These are phyloP conservation scores for Heliocidaris erythrogramma DNA, from an alignment of 35 echinoderm and acorn worm species.

Conservation along the genomic window DNA sequence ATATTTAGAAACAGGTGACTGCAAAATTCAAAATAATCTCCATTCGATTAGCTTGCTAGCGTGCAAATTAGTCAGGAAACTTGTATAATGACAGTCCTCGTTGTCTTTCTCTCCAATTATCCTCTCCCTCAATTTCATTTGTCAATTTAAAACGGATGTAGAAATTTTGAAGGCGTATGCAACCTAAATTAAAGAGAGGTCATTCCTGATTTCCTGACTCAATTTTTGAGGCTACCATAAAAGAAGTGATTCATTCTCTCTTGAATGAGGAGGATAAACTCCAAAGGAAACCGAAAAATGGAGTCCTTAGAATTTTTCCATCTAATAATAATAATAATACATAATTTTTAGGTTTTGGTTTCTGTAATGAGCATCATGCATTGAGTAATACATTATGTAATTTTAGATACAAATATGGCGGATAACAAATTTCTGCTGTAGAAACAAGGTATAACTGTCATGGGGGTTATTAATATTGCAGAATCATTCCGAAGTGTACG, in stretches of 20 bases:
- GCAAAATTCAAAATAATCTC: neutral
- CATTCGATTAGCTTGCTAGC: neutral
- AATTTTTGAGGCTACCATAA: neutral
- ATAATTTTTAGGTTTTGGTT: too few species aligned
- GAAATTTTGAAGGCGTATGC: neutral
- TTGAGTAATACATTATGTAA: too few species aligned
- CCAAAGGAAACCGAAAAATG: neutral
- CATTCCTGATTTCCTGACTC: neutral
- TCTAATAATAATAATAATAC: too few species aligned
- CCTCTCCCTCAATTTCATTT: neutral
- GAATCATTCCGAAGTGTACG: too few species aligned
- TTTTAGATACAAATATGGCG: too few species aligned
- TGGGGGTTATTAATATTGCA: too few species aligned
- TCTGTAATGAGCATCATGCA: too few species aligned
- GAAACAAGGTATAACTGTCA: too few species aligned
- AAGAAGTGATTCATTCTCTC: neutral
- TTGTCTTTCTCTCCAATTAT: neutral
- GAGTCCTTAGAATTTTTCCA: too few species aligned
- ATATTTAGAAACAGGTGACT: neutral
- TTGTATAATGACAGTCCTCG: neutral
- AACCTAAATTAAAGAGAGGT: neutral
- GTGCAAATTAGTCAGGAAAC: neutral
- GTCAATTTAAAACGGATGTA: neutral
- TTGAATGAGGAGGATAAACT: neutral
- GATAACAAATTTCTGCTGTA: too few species aligned